Base-by-base conservation (phyloP, 2,113 vertebrate species). In the Macaca nemestrina region DNA sequence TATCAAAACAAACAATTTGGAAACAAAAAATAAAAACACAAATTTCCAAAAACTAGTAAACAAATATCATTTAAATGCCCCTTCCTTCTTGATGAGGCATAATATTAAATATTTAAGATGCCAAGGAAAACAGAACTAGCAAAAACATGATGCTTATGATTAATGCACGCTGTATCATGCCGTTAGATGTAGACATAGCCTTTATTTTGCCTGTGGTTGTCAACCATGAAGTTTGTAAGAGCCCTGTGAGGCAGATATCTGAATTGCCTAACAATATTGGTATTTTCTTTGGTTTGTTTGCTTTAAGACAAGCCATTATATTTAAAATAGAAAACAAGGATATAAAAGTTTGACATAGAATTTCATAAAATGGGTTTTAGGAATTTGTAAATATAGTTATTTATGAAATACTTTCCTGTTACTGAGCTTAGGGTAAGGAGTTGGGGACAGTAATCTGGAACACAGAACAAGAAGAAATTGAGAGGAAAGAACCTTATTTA, bases 161-260 rank as follows among this genome's bases (percentile, higher is more conserved):
- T 38, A 86, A 1, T 20, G 3, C 18, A 78, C 8, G 25, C 4
- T 45, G 78, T 43, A n/a, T 27, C 43, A 79, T 20, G 80, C 59
- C 16, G 27, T 76, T 73, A 75, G 30, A 43, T 59, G 32, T 14
- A 91, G 17, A 12, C 22, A 64, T 35, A 88, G 10, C 30, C 82
- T 92, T 93, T 40, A 73, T 52, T 92, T 95, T 88, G 59, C 43
- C 32, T 94, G 14, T 64, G 38, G 5, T 88, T 95, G n/a, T 92
- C 57, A 94, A 20, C 12, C 23, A 50, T 18, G 61, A 52, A 64
- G 30, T 86, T 92, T 93, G 12, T 2, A 76, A 94, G 68, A 85
- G n/a, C 35, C 68, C 8, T 10, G 5, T 94, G 73, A 55, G 32
- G 35, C 13, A 40, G n/a, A 55, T 32, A 89, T 76, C 11, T n/a